A percentile compares a stretch with the other conserved stretches of the same genome.
Evolutionary conservation across 2,113 vertebrate species (phyloP).

Genomic region (Sapajus apella): DNA sequence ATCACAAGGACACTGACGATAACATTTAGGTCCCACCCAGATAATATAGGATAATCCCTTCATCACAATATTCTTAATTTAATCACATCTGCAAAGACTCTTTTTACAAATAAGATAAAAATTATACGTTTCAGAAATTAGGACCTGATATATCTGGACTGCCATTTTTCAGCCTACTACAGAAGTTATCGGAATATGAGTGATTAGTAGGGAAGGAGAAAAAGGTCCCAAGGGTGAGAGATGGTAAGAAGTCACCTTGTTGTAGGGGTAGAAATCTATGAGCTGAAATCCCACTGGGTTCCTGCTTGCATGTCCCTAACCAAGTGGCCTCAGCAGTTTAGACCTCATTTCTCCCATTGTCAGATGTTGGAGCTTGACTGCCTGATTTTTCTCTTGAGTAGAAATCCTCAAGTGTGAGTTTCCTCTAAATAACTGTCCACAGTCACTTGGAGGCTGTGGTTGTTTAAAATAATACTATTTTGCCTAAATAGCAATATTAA

Average conservation of each 20-base stretch:
- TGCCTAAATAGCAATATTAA: constrained; percentile 4
- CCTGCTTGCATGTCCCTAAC: no score
- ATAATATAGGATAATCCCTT: background rate
- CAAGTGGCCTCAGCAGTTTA: no score
- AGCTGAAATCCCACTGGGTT: background rate
- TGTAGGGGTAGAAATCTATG: background rate
- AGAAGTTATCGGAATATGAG: background rate
- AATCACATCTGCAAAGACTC: background rate
- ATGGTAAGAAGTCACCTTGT: background rate
- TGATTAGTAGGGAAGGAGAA: background rate
- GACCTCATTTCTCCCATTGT: background rate
- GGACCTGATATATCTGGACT: background rate
- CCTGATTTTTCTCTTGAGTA: background rate
- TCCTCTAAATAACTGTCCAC: background rate
- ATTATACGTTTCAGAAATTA: background rate
- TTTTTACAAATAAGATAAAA: background rate
- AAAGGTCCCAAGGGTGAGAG: background rate
- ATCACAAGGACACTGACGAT: background rate
- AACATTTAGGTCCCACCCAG: background rate
- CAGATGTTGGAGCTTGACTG: background rate
- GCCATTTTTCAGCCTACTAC: background rate
- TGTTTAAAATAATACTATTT: background rate
- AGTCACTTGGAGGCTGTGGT: background rate
- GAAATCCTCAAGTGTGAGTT: background rate
- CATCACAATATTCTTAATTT: background rate